These are phyloP conservation scores for Holacanthus passer DNA, from an alignment of 2,113 vertebrate species.

Conservation along the genomic window DNA sequence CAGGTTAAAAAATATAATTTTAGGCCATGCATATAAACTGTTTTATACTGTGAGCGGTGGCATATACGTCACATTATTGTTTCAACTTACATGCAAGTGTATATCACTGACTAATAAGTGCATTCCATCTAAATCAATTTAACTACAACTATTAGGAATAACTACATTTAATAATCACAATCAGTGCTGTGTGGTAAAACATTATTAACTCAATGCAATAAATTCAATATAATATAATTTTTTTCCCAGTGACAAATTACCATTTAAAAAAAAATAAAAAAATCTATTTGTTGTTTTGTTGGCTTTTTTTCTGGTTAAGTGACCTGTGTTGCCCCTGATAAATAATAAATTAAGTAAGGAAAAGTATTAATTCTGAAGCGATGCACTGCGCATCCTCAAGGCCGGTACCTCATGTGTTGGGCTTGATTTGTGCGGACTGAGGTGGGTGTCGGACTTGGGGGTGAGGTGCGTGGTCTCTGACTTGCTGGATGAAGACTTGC, in stretches of 20 bases:
- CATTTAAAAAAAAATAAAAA: not conserved
- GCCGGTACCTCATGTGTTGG: constrained; percentile 91
- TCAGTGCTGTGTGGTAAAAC: not conserved
- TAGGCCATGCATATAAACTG: not conserved
- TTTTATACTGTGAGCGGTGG: not conserved
- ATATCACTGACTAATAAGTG: not conserved
- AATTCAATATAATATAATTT: not conserved
- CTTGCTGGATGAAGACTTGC: constrained; percentile 84
- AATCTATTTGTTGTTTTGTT: not conserved
- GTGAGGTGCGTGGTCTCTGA: constrained; percentile 82
- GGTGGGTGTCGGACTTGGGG: constrained; percentile 85
- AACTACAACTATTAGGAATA: not conserved
- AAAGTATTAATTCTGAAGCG: too few relatives aligned
- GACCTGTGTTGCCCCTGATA: too few relatives aligned
- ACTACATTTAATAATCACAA: not conserved
- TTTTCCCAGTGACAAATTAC: not conserved
- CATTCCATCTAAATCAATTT: not conserved
- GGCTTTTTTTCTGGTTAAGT: not conserved
- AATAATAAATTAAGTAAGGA: too few relatives aligned
- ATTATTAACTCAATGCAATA: not conserved
- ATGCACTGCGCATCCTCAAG: not conserved
- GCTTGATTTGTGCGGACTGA: constrained; percentile 93
- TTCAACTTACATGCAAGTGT: not conserved
- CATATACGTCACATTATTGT: not conserved
- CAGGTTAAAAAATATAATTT: not conserved